Evolutionary conservation across 2,888 invertebrate species (phyloP).

Genomic region (Portevinia maculata): DNA sequence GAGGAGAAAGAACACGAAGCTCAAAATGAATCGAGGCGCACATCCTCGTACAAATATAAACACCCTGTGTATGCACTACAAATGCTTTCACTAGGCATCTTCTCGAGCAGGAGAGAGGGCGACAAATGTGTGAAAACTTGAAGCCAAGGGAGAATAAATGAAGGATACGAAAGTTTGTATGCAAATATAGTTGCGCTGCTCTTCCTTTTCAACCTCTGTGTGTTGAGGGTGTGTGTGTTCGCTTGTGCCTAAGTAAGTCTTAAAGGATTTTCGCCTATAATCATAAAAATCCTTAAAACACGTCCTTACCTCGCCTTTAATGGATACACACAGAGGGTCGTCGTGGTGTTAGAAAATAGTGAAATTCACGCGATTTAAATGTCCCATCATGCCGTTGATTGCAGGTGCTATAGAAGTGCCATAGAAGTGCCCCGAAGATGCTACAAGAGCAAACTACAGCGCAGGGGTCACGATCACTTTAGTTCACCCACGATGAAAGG

Average conservation of each 20-base stretch:
- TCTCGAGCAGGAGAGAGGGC: not conserved
- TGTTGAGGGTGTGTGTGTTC: not conserved
- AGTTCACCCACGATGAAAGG: constrained; percentile 40
- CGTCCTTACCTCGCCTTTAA: constrained; percentile 50
- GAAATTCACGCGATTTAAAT: constrained; percentile 60
- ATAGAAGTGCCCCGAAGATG: not conserved
- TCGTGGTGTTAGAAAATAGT: constrained; percentile 19
- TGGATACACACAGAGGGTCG: constrained; percentile 4
- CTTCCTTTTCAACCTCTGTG: not conserved
- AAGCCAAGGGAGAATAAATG: constrained; percentile 7
- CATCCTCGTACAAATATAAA: constrained; percentile 58
- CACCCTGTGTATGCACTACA: constrained; percentile 67
- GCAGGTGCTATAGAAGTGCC: constrained; percentile 31
- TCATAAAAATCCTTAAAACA: constrained; percentile 69
- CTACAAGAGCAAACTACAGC: not conserved
- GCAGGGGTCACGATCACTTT: constrained; percentile 43
- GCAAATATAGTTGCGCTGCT: constrained; percentile 59
- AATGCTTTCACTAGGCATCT: constrained; percentile 61
- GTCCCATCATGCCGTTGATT: constrained; percentile 50
- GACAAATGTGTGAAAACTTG: not conserved
- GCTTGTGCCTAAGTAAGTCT: constrained; percentile 35
- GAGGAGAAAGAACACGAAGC: not conserved
- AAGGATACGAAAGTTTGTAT: constrained; percentile 60
- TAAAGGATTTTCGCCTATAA: constrained; percentile 62
- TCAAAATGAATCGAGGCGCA: constrained; percentile 13